Evolutionary conservation across 2,113 vertebrate genomes (phyloP).

Genomic region (Dromaius novaehollandiae): DNA sequence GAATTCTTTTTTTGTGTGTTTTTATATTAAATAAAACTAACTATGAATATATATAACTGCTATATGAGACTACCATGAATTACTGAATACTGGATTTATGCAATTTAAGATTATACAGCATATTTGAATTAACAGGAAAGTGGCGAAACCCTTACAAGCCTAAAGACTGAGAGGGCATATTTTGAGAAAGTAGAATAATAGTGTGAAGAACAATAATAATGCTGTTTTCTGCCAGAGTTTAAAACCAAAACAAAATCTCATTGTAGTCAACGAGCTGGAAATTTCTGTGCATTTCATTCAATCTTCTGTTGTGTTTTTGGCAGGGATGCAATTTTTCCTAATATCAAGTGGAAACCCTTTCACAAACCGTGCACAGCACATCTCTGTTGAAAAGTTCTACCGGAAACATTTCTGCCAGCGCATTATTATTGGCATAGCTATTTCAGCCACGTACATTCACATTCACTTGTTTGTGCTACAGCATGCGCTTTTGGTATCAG

Average conservation of each 20-base stretch:
- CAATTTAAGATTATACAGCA: neutral
- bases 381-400: neutral
- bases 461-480: neutral
- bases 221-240: neutral
- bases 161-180: neutral
- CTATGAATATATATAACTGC: neutral
- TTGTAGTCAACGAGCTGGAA: neutral
- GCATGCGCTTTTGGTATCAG: neutral
- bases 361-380: neutral
- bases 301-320: neutral
- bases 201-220: neutral
- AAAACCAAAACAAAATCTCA: neutral
- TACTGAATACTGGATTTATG: neutral
- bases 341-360: neutral
- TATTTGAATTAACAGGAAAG: neutral
- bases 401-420: neutral
- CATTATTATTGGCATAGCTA: neutral
- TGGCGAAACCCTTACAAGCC: neutral
- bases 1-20: neutral
- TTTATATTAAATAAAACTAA: neutral
- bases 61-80: neutral
- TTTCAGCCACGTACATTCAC: neutral
- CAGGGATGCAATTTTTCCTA: neutral
- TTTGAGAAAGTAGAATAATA: neutral
- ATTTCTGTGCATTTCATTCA: neutral